Base-by-base conservation (phyloP, 2,888 invertebrate species). In the Parnassius glacialis region DNA sequence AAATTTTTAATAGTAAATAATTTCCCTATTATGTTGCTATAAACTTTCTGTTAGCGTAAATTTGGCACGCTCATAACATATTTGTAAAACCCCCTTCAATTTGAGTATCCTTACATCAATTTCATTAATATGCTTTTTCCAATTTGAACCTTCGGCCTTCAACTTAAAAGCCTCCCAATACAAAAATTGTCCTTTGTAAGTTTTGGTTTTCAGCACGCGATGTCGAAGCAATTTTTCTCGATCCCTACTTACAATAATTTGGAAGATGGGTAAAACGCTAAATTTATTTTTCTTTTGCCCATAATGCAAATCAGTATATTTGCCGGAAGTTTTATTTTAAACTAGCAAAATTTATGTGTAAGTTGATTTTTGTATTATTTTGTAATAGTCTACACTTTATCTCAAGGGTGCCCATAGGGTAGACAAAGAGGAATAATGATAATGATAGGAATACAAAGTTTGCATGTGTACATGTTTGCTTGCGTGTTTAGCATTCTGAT, bases 161-260 rank as follows among this genome's bases (percentile, higher is more conserved):
- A 16, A 7, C 47, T 43, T 57, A 52, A 61, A 12, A 47, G 10
- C 57, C 48, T 47, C n/a, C 13, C 10, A 11, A 42, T 50, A 13
- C 44, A 41, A 57, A 53, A 45, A 50, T 47, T 25, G 58, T 58
- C 10, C 10, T 5, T 43, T 13, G 43, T 13, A 42, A 48, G 47
- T 62, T 62, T 58, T 48, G 44, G 44, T 50, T 58, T 58, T 54
- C 62, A 44, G 11, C 41, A 13, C 42, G 34, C 62, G 44, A 62
- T 20, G 57, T 54, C 50, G 48, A 50, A 62, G 42, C 48, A 53
- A 58, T 62, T 57, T 62, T 62, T 62, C 62, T 48, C 57, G 48
- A 47, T 48, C 62, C 62, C 57, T 57, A 48, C 58, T 54, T 50
- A 62, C 58, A 62, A 58, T 62, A 58, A 58, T 58, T 62, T 58